These are phyloP conservation scores for Thymelicus lineola DNA, from an alignment of 2,888 invertebrate genomes.

Conservation along the genomic window DNA sequence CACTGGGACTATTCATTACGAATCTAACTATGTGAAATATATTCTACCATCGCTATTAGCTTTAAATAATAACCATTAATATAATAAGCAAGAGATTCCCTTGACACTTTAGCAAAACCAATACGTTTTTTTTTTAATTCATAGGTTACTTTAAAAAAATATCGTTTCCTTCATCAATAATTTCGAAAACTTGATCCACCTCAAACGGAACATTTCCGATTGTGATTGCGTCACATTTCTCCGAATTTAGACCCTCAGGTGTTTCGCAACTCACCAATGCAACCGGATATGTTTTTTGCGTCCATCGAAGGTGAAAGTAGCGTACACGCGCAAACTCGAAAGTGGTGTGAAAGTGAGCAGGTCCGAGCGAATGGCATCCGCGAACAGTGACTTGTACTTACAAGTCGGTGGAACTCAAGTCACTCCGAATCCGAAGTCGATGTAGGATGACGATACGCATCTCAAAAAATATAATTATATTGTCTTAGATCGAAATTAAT, in stretches of 20 bases:
- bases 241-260: conserved; percentile 48
- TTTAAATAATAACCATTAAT: too few species aligned
- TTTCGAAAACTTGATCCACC: not conserved
- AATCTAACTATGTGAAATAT: too few species aligned
- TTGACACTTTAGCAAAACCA: too few species aligned
- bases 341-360: conserved; percentile 66
- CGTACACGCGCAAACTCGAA: conserved; percentile 48
- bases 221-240: conserved; percentile 26
- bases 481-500: too few species aligned
- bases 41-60: too few species aligned
- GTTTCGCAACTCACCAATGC: conserved; percentile 58
- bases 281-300: conserved; percentile 69
- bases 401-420: conserved; percentile 12
- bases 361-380: conserved; percentile 27
- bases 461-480: not conserved
- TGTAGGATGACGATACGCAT: not conserved
- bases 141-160: too few species aligned
- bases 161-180: too few species aligned
- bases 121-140: too few species aligned
- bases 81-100: too few species aligned
- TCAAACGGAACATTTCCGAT: conserved; percentile 6
- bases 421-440: not conserved
- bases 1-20: too few species aligned
- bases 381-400: conserved; percentile 24
- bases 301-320: conserved; percentile 55